Conservation (phyloP, 2,888 invertebrate species). For the Eupithecia pulchellata region DNA sequence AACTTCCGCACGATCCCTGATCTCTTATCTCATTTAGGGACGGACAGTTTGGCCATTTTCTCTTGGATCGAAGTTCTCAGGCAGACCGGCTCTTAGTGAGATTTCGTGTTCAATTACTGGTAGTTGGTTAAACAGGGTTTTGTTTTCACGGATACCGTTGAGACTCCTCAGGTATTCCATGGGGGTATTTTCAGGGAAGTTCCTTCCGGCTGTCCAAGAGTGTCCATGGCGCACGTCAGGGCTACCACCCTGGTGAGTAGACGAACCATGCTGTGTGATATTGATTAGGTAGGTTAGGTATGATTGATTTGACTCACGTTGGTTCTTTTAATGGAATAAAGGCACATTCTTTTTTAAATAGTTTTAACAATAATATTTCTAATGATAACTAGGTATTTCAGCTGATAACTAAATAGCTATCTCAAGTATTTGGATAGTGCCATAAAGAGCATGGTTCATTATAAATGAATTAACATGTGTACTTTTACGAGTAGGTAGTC, state of each 20-base stretch:
- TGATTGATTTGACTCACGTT: neutral
- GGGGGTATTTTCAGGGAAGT: slow-evolving; percentile 69
- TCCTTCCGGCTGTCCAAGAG: slow-evolving; percentile 88
- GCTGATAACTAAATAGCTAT: neutral
- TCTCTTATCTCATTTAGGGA: slow-evolving; percentile 93
- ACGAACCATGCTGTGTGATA: neutral
- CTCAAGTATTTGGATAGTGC: neutral
- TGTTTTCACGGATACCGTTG: neutral
- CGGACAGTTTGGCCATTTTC: slow-evolving; percentile 93
- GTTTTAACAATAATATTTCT: neutral
- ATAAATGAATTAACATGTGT: too few species aligned
- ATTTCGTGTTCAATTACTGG: slow-evolving; percentile 57
- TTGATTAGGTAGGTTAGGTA: too few species aligned
- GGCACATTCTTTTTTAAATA: neutral
- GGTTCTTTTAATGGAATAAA: neutral
- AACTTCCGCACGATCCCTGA: slow-evolving; percentile 96
- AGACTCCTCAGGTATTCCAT: slow-evolving; percentile 87
- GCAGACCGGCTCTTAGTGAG: slow-evolving; percentile 81
- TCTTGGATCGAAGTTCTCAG: slow-evolving; percentile 93
- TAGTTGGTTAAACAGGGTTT: neutral
- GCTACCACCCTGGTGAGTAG: neutral
- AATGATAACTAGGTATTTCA: neutral
- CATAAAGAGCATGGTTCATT: neutral
- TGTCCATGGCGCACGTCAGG: neutral
- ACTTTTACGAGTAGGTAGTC: too few species aligned